Evolutionary conservation across 2,888 invertebrate genomes (phyloP).

Genomic region (Agrenia bidenticulata): DNA sequence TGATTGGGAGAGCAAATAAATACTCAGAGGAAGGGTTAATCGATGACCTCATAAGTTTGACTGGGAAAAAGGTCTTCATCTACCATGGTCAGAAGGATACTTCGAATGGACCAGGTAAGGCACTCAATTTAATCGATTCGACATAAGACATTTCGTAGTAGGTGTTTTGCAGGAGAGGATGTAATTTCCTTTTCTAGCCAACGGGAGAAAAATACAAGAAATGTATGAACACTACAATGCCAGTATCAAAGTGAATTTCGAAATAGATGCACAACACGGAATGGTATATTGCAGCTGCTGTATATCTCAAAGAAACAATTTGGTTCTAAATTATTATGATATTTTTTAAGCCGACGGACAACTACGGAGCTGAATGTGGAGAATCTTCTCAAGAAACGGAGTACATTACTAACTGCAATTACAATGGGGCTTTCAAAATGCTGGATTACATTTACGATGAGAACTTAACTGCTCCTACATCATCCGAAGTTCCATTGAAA

Average conservation of each 20-base stretch:
- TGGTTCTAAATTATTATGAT: not conserved
- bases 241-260: slow-evolving; percentile 29
- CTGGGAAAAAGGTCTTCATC: slow-evolving; percentile 54
- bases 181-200: too few species aligned
- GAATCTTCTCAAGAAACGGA: slow-evolving; percentile 26
- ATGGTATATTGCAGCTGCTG: slow-evolving; percentile 31
- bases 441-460: slow-evolving; percentile 54
- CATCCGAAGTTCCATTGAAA: not conserved
- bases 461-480: slow-evolving; percentile 39
- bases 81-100: slow-evolving; percentile 55
- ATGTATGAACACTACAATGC: slow-evolving; percentile 47
- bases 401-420: slow-evolving; percentile 54
- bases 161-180: too few species aligned
- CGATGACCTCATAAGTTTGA: slow-evolving; percentile 54
- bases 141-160: too few species aligned
- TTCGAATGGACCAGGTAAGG: slow-evolving; percentile 51
- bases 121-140: too few species aligned
- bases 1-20: not conserved
- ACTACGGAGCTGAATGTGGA: slow-evolving; percentile 53
- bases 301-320: not conserved
- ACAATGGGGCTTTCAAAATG: slow-evolving; percentile 54
- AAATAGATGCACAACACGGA: slow-evolving; percentile 42
- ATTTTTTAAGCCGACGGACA: slow-evolving; percentile 52
- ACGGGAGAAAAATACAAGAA: slow-evolving; percentile 37
- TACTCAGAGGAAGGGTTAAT: slow-evolving; percentile 37